These are phyloP conservation scores for Rhinogobio ventralis DNA, from an alignment of 2,797 vertebrate species.

Conservation along the genomic window DNA sequence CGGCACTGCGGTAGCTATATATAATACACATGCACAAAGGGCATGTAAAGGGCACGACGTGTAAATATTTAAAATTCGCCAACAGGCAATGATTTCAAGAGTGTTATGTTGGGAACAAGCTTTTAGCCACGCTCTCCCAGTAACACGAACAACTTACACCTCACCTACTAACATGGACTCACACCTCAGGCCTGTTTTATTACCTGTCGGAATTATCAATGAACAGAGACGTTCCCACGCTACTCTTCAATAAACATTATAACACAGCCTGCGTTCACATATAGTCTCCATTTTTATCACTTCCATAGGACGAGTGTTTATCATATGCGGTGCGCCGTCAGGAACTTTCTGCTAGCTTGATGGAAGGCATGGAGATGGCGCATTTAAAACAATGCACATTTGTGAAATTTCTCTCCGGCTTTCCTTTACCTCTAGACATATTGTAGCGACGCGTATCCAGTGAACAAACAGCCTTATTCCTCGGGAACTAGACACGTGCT, in stretches of 20 bases:
- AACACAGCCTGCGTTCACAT: slow-evolving; percentile 25
- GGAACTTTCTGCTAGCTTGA: background rate
- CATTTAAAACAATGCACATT: no score
- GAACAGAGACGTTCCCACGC: slow-evolving; percentile 56
- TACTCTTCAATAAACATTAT: background rate
- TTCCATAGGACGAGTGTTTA: background rate
- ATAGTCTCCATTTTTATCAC: slow-evolving; percentile 11
- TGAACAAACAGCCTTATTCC: background rate
- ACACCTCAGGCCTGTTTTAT: slow-evolving; percentile 54
- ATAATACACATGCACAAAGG: background rate
- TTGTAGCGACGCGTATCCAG: background rate
- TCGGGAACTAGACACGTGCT: background rate
- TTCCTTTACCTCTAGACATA: background rate
- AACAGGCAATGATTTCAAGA: background rate
- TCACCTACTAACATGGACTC: slow-evolving; percentile 29
- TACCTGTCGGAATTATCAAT: slow-evolving; percentile 60
- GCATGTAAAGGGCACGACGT: background rate
- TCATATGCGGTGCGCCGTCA: background rate
- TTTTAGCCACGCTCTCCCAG: slow-evolving; percentile 49
- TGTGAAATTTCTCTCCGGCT: background rate
- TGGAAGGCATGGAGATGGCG: background rate
- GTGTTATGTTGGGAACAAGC: slow-evolving; percentile 27
- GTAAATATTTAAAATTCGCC: background rate
- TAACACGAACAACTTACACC: slow-evolving; percentile 19
- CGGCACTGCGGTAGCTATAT: background rate